Base-by-base conservation (phyloP, 2,113 vertebrate genomes). In the Oncorhynchus mykiss region DNA sequence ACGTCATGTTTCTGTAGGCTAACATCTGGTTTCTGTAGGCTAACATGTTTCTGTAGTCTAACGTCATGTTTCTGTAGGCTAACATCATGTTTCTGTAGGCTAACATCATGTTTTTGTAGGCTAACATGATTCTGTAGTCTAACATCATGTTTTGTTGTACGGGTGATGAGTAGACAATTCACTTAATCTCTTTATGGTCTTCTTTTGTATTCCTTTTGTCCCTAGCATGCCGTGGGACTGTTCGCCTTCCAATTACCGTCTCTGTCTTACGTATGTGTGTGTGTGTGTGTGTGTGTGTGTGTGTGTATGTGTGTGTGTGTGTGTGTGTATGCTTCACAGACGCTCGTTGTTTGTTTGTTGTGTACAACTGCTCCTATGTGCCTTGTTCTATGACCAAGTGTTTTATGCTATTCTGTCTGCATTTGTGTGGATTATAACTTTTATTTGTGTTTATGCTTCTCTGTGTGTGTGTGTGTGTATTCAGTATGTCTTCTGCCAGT, bases 251-350 rank as follows among this genome's bases (percentile, higher is more conserved):
- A 72, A 82, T 93, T 91, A 93, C 93, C 83, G 80, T 90, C 90
- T 93, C 93, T 91, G 88, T 93, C 78, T 75, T 94, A 91, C 91
- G 92, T 94, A 92, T 91, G 92, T 94, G 88, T 66, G 64, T 65
- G 1, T 65, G 22, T 65, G 6, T 65, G 22, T 65, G 5, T 65
- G 22, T n/a, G n/a, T n/a, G n/a, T n/a, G n/a, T n/a, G n/a, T n/a
- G n/a, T n/a, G n/a, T 66, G 24, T 66, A 1, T 66, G 22, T 25
- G 64, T 66, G 64, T 13, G 22, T 60, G 20, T 68, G 59, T 60
- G 59, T 20, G 59, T 57, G 16, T 22, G 18, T 62, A 1, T 62
- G n/a, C 59, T 54, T 62, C 59, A 62, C 7, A 62, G 54, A 57
- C 54, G 3, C 16, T 57, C 54, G 9, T 16, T 7, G 6, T 62